Percentiles rank a stretch among this genome's conserved stretches.
Conservation (phyloP, 2,797 vertebrate species). For the Vireo griseus region DNA sequence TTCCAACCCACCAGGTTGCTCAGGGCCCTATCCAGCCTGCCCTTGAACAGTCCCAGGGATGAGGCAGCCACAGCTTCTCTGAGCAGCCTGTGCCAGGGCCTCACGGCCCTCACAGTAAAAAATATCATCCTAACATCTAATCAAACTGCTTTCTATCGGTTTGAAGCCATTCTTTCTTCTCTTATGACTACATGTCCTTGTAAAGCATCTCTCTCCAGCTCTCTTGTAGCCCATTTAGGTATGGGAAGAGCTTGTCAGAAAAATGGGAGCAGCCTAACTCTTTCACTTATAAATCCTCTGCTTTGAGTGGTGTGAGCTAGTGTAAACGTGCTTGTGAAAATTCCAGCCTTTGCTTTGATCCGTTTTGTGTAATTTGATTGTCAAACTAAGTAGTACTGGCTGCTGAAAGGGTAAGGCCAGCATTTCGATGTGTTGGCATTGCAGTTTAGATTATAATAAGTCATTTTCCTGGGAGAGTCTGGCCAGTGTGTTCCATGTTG, state of each 20-base stretch:
- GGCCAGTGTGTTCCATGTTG: fast-evolving
- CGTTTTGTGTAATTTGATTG: neutral
- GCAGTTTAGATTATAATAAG: neutral
- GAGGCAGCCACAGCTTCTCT: neutral
- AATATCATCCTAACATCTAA: neutral
- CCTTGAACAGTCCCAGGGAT: neutral
- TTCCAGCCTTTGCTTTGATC: neutral
- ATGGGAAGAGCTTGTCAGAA: neutral
- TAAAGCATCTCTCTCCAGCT: neutral
- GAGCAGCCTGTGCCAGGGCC: neutral
- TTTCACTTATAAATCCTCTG: neutral
- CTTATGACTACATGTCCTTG: neutral
- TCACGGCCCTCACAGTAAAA: neutral
- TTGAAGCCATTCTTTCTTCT: neutral
- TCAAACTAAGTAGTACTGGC: neutral
- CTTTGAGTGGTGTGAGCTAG: neutral
- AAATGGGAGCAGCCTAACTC: neutral
- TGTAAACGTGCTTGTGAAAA: neutral
- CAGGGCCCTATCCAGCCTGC: neutral
- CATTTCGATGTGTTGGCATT: neutral
- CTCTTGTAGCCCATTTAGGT: neutral
- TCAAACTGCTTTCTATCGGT: neutral
- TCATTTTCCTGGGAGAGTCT: neutral
- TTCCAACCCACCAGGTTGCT: neutral
- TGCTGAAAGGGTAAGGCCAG: neutral